phyloP scores from a whole-genome alignment of 1,140 invertebrate species.

The Carcinoscorpius rotundicauda region DNA sequence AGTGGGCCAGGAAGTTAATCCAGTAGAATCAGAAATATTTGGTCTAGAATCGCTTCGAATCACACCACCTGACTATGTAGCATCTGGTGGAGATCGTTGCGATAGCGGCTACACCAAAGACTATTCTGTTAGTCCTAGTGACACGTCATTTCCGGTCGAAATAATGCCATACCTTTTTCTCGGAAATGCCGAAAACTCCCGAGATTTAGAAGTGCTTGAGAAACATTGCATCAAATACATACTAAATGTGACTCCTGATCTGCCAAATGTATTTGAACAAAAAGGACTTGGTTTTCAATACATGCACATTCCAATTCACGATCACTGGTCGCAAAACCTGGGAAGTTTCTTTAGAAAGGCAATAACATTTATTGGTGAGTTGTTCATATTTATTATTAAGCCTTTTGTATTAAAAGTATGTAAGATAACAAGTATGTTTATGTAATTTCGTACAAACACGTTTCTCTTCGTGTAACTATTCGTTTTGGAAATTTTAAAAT shows the following conservation, averaged over 20 bases:
- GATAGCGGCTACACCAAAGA: constrained; percentile 26
- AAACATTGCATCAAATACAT: constrained; percentile 56
- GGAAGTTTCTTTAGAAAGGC: constrained; percentile 84
- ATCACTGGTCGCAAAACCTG: constrained; percentile 75
- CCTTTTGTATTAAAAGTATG: too few species aligned
- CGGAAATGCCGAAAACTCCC: constrained; percentile 71
- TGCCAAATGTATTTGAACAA: constrained; percentile 68
- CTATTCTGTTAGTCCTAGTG: constrained; percentile 39
- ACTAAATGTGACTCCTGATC: constrained; percentile 66
- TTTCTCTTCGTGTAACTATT: too few species aligned
- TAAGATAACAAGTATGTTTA: too few species aligned
- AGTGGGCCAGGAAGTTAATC: constrained; percentile 40
- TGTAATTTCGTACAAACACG: too few species aligned
- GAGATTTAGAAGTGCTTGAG: constrained; percentile 52
- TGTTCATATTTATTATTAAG: too few species aligned
- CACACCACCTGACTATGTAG: constrained; percentile 17
- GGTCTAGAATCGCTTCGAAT: constrained; percentile 36
- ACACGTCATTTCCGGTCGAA: constrained; percentile 63
- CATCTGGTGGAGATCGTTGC: constrained; percentile 12
- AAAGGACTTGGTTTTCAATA: constrained; percentile 57
- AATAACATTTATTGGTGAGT: constrained; percentile 79
- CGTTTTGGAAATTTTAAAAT: too few species aligned
- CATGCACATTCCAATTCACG: constrained; percentile 66
- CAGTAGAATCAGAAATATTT: constrained; percentile 34
- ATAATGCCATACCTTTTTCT: constrained; percentile 74